Evolutionary conservation across 2,797 vertebrate species (phyloP).

Genomic region (Takifugu ocellatus): DNA sequence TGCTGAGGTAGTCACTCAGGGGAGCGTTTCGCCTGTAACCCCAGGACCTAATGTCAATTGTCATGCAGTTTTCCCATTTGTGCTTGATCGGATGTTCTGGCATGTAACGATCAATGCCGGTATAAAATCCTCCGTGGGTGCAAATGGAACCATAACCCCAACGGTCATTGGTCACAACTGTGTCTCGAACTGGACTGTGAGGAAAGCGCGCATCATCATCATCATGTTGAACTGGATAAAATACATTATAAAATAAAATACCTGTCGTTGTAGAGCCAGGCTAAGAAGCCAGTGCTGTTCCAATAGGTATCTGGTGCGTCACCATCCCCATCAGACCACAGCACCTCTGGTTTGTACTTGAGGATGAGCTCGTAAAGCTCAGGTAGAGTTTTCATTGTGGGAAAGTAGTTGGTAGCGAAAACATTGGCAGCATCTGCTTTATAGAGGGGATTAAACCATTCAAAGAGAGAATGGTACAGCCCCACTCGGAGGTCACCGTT

Average conservation of each 20-base stretch:
- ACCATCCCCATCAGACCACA: slow-evolving; percentile 94
- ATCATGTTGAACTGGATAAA: neutral
- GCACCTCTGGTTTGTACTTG: slow-evolving; percentile 86
- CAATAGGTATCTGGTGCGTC: slow-evolving; percentile 87
- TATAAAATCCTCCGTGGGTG: slow-evolving; percentile 90
- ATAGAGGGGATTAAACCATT: slow-evolving; percentile 95
- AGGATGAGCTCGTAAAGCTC: slow-evolving; percentile 89
- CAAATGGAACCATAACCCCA: slow-evolving; percentile 88
- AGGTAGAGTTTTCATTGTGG: slow-evolving; percentile 82
- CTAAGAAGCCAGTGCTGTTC: slow-evolving; percentile 95
- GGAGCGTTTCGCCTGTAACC: slow-evolving; percentile 85
- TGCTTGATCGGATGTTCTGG: slow-evolving; percentile 86
- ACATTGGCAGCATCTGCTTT: slow-evolving; percentile 72
- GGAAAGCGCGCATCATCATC: neutral
- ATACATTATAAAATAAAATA: slow-evolving; percentile 24
- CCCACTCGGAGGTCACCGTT: slow-evolving; percentile 83
- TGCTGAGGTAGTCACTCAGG: slow-evolving; percentile 82
- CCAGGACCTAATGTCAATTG: slow-evolving; percentile 90
- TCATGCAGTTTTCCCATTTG: slow-evolving; percentile 99
- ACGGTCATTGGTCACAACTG: slow-evolving; percentile 93
- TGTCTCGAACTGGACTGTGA: slow-evolving; percentile 88
- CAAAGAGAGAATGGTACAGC: slow-evolving; percentile 94
- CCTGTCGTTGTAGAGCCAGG: slow-evolving; percentile 98
- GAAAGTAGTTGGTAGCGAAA: slow-evolving; percentile 81
- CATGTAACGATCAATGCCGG: slow-evolving; percentile 88